Evolutionary conservation across 2,888 invertebrate species (phyloP), one percentile per base, ranked within the genome.

Genomic region (Melieria crassipennis): DNA sequence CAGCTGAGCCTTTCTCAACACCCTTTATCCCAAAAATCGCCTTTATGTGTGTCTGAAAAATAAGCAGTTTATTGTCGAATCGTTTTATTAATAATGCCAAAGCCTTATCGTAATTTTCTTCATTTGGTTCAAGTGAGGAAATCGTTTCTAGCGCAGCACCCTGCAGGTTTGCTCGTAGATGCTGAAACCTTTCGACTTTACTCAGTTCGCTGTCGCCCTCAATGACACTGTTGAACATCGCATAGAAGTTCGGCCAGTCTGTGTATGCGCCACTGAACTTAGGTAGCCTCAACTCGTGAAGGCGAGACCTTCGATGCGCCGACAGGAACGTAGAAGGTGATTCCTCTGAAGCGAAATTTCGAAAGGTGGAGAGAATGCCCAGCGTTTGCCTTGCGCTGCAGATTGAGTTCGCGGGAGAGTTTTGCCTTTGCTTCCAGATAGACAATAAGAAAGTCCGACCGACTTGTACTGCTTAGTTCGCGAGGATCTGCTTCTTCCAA

Each of bases 101-200:
- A 30, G 77, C 77, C 68, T 75, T 75, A 43, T 75, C 73, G 55
- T 76, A 76, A 61, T 75, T 78, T 48, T 58, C 64, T 13, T 75
- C 75, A 42, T 43, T 75, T 30, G 73, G 69, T 9, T 76, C 30
- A 67, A 75, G 30, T 16, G 72, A 73, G 5, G 16, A 69, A 56
- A 77, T 75, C 1, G 75, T 73, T 11, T 75, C 73, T 43, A 76
- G 47, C 7, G 73, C 75, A 10, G 70, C 52, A 7, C 65, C 71
- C 5, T 64, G 13, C 7, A 74, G 56, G 11, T 69, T 73, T 7
- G 74, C 45, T 45, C 72, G 73, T 57, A 72, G 57, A 56, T 76
- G 70, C 47, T 76, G 75, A 5, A 75, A 71, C 43, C 74, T 75
- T 69, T 72, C 73, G 10, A 74, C 69, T 63, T 75, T 71, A 16